Evolutionary conservation across 1,140 invertebrate species (phyloP), one percentile per base, ranked within the genome.

Genomic region (Parapsyche elsis): DNA sequence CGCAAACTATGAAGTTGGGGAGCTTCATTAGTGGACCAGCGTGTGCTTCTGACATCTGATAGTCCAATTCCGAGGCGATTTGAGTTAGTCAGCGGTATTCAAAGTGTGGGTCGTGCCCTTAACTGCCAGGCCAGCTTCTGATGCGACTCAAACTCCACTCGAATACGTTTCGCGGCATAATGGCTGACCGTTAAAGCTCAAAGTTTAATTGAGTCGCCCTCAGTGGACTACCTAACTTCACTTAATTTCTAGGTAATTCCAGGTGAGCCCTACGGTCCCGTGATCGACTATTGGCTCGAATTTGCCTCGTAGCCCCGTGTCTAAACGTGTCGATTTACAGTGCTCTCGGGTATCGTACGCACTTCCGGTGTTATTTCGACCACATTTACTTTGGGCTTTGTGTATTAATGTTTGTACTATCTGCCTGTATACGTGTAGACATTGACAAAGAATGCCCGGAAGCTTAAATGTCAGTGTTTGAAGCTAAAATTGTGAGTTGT

Each of bases 161-260:
- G 10, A 67, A 67, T 12, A 23, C 64, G 21, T 67, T 77, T 44
- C 71, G 71, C 73, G 77, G n/a, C 61, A 67, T 80, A 78, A 82
- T 71, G 67, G 53, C 53, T 80, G 75, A 80, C 81, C 81, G 76
- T 80, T 78, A 80, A 61, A 73, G 81, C 59, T 59, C 78, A 71
- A 82, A 82, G 81, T 82, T 82, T 82, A 82, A 82, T 82, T 82
- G 81, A 80, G 81, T 82, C 81, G 67, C 70, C 78, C 78, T 79
- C 81, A n/a, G 64, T 4, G 71, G 80, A 71, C 53, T 26, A 59
- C 45, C 75, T 57, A 57, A 53, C 73, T 76, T 71, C 71, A 23
- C 61, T 79, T 79, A 73, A 79, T 79, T 79, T 74, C 64, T 49
- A 21, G 78, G 64, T 44, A 71, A 79, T 79, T 79, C 49, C 70